These are phyloP conservation scores for Augochlorella aurata DNA, from an alignment of 2,888 invertebrate genomes.

Conservation along the genomic window DNA sequence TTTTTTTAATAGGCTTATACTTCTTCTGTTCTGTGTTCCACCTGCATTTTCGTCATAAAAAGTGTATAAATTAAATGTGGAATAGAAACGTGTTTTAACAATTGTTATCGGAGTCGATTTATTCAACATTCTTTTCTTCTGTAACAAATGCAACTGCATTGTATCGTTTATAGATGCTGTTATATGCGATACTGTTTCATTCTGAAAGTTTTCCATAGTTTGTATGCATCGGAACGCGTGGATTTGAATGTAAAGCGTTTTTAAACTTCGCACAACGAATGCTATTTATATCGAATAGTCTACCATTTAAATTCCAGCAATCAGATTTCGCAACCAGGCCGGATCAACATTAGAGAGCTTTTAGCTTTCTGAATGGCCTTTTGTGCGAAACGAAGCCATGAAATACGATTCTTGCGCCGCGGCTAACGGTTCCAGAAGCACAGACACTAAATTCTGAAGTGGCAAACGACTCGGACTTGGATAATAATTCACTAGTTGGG, in stretches of 20 bases:
- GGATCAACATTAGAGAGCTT: not conserved
- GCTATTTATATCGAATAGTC: not conserved
- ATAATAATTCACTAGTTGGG: constrained; percentile 60
- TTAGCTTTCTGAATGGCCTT: not conserved
- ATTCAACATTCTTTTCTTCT: too few relatives aligned
- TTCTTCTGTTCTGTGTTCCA: too few relatives aligned
- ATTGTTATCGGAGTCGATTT: too few relatives aligned
- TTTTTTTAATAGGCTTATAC: too few relatives aligned
- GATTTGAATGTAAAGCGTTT: not conserved
- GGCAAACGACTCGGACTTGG: constrained; percentile 44
- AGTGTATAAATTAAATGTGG: too few relatives aligned
- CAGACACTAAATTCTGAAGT: constrained; percentile 21
- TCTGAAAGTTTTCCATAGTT: not conserved
- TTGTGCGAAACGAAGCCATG: not conserved
- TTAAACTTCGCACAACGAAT: not conserved
- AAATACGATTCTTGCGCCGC: not conserved
- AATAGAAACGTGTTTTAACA: too few relatives aligned
- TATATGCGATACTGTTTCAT: too few relatives aligned
- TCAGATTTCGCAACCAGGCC: not conserved
- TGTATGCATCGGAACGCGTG: not conserved
- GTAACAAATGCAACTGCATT: too few relatives aligned
- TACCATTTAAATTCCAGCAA: not conserved
- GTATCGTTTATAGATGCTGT: too few relatives aligned
- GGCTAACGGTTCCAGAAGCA: not conserved
- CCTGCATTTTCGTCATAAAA: too few relatives aligned